Conservation (phyloP, 2,113 vertebrate species). For the Pogona vitticeps region DNA sequence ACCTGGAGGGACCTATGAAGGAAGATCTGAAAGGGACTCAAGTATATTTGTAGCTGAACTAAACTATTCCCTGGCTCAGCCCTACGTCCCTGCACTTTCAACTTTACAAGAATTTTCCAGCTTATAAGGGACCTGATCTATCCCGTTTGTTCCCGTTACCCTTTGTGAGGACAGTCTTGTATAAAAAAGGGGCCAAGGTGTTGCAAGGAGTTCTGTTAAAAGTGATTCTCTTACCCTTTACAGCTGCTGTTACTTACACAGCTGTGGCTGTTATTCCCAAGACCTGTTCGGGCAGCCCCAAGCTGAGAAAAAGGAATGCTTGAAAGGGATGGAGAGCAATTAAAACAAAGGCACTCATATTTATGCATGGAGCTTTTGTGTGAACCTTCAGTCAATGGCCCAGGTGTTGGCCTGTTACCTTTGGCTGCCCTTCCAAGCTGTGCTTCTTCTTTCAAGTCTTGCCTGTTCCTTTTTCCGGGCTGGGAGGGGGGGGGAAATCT, state of each 20-base stretch:
- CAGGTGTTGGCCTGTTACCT: background rate
- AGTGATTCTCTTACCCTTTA: background rate
- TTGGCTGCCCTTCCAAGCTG: constrained; percentile 8
- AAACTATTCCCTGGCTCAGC: background rate
- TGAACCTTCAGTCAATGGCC: background rate
- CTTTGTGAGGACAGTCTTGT: background rate
- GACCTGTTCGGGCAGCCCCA: background rate
- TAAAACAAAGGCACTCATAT: background rate
- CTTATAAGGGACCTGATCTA: background rate
- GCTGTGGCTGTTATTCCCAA: background rate
- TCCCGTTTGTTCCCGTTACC: background rate
- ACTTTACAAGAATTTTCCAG: background rate
- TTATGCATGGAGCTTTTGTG: constrained; percentile 15
- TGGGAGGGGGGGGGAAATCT: constrained; percentile 7
- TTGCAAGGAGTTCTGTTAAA: background rate
- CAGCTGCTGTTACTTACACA: background rate
- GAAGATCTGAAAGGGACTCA: background rate
- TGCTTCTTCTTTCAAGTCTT: background rate
- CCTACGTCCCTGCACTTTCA: background rate
- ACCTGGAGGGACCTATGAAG: background rate
- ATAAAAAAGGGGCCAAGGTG: background rate
- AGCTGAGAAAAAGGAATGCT: background rate
- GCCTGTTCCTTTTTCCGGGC: constrained; percentile 3
- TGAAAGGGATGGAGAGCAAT: background rate
- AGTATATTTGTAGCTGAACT: background rate